Evolutionary conservation across 2,797 vertebrate species (phyloP).

Genomic region (Gymnocypris eckloni): DNA sequence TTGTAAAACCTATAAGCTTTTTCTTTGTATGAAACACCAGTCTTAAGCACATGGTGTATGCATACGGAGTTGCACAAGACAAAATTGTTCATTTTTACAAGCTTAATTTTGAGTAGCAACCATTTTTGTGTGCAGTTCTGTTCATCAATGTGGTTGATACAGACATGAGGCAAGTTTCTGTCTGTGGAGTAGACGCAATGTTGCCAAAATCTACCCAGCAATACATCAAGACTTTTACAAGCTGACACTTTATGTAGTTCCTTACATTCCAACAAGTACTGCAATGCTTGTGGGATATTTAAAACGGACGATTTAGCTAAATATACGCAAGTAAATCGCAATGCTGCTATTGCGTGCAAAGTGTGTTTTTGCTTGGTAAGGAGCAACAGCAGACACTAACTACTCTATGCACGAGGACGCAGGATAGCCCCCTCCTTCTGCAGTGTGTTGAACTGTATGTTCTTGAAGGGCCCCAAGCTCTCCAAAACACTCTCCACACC

Average conservation of each 20-base stretch:
- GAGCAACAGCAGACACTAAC: background rate
- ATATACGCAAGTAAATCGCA: background rate
- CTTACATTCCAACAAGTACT: constrained; percentile 19
- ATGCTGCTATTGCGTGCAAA: constrained; percentile 33
- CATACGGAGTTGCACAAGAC: constrained; percentile 4
- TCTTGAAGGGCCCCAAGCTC: constrained; percentile 93
- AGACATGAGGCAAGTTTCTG: constrained; percentile 11
- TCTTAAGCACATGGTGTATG: background rate
- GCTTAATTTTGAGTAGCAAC: constrained; percentile 20
- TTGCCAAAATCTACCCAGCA: background rate
- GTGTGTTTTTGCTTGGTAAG: constrained; percentile 24
- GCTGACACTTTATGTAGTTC: background rate
- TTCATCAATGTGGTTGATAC: background rate
- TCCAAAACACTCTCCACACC: constrained; percentile 95
- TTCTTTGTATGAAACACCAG: constrained; percentile 17
- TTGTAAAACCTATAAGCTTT: constrained; percentile 11
- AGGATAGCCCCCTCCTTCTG: constrained; percentile 90
- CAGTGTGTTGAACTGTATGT: constrained; percentile 94
- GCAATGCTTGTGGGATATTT: constrained; percentile 14
- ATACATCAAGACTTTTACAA: background rate
- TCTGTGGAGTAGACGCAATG: background rate
- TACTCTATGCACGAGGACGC: constrained; percentile 90
- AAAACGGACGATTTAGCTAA: constrained; percentile 15
- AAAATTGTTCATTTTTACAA: constrained; percentile 19
- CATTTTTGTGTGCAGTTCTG: constrained; percentile 3